Conservation (phyloP, 2,113 vertebrate genomes). For the Tonatia bakeri region DNA sequence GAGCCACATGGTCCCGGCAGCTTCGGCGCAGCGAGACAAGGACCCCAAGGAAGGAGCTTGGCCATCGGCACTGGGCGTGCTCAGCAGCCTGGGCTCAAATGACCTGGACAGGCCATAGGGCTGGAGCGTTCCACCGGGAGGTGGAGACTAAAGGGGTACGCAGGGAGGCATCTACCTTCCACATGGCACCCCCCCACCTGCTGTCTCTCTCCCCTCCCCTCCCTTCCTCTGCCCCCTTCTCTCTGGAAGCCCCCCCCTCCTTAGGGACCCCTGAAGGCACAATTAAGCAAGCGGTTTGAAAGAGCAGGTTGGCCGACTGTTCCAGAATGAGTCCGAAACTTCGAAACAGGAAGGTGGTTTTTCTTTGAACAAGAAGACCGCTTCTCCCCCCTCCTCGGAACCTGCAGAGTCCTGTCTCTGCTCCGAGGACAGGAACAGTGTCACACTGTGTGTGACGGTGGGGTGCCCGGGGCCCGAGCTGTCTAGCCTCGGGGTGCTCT, state of each 20-base stretch:
- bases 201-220: fast-evolving
- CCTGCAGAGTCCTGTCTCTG: background rate
- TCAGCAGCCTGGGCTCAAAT: background rate
- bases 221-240: fast-evolving
- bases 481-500: slow-evolving; percentile 55
- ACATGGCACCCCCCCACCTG: fast-evolving
- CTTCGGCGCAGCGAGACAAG: background rate
- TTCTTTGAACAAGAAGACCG: slow-evolving; percentile 31
- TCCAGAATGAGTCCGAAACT: slow-evolving; percentile 28
- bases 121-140: background rate
- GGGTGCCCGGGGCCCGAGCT: background rate
- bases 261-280: background rate
- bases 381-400: background rate
- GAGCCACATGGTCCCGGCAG: background rate
- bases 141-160: no score
- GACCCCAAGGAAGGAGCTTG: background rate
- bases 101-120: no score
- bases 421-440: slow-evolving; percentile 64
- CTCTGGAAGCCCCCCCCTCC: background rate
- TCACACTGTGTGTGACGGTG: slow-evolving; percentile 17
- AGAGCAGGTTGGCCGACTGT: background rate
- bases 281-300: background rate
- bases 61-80: fast-evolving
- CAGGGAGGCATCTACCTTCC: background rate
- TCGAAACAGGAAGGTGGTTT: slow-evolving; percentile 6